Conservation (phyloP, 2,888 invertebrate species). For the Parnassius smintheus region DNA sequence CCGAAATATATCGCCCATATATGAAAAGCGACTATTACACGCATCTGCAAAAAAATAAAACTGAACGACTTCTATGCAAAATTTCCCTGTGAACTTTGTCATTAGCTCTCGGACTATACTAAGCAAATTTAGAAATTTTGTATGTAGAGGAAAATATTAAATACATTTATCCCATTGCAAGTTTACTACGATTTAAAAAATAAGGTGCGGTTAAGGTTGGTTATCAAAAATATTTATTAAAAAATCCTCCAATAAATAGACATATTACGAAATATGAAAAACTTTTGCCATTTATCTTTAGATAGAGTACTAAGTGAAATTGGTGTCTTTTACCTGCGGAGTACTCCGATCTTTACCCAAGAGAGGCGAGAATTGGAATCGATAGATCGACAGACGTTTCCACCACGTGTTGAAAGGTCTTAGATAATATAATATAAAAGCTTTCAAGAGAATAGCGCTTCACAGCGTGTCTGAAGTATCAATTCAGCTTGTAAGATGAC, state of each 20-base stretch:
- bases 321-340: constrained; percentile 38
- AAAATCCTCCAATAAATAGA: constrained; percentile 1
- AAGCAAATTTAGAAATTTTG: too few relatives aligned
- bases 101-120: too few relatives aligned
- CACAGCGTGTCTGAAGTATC: constrained; percentile 76
- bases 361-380: constrained; percentile 68
- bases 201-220: too few relatives aligned
- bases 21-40: too few relatives aligned
- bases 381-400: constrained; percentile 75
- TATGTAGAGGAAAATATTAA: too few relatives aligned
- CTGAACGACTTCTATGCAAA: too few relatives aligned
- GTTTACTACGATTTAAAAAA: too few relatives aligned
- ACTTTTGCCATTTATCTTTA: constrained; percentile 15
- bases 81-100: too few relatives aligned
- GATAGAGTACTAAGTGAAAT: constrained; percentile 25
- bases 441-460: constrained; percentile 78
- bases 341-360: constrained; percentile 56
- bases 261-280: constrained; percentile 6
- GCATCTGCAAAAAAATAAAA: too few relatives aligned
- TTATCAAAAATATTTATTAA: not conserved
- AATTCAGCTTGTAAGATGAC: constrained; percentile 77
- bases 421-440: constrained; percentile 80
- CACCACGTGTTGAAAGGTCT: constrained; percentile 74
- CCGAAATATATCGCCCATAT: too few relatives aligned
- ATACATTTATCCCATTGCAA: too few relatives aligned